phyloP scores from a whole-genome alignment of 2,888 invertebrate genomes.

The Agrypnus murinus region DNA sequence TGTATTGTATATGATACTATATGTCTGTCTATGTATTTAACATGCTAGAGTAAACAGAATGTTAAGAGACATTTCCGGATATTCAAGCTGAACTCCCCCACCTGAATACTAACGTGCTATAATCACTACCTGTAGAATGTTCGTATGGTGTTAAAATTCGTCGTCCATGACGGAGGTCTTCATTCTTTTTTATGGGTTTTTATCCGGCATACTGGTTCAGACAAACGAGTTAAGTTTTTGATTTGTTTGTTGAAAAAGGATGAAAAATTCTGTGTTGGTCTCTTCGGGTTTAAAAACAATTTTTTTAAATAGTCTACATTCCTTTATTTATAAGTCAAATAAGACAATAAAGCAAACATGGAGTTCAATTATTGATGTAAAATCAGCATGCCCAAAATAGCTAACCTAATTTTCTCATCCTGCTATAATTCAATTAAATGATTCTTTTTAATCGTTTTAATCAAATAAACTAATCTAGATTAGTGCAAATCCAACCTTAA shows the following conservation, averaged over 20 bases:
- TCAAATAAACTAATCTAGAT: too few species aligned
- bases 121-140: constrained; percentile 59
- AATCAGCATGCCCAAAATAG: too few species aligned
- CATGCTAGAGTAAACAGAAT: constrained; percentile 51
- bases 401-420: too few species aligned
- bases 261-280: too few species aligned
- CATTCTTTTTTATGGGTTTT: constrained; percentile 47
- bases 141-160: constrained; percentile 53
- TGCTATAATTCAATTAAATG: too few species aligned
- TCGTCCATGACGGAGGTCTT: constrained; percentile 56
- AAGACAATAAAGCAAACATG: too few species aligned
- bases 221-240: constrained; percentile 23
- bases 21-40: constrained; percentile 26
- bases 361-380: too few species aligned
- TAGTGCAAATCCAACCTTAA: too few species aligned
- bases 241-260: constrained; percentile 11
- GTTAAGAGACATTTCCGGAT: constrained; percentile 60
- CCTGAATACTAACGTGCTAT: constrained; percentile 59
- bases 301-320: too few species aligned
- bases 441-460: too few species aligned
- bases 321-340: too few species aligned
- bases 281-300: too few species aligned
- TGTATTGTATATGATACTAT: constrained; percentile 28
- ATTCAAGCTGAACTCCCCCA: constrained; percentile 58
- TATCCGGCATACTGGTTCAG: constrained; percentile 15